These are phyloP conservation scores for Notiomystis cincta DNA, from an alignment of 2,113 vertebrate genomes.

Conservation along the genomic window DNA sequence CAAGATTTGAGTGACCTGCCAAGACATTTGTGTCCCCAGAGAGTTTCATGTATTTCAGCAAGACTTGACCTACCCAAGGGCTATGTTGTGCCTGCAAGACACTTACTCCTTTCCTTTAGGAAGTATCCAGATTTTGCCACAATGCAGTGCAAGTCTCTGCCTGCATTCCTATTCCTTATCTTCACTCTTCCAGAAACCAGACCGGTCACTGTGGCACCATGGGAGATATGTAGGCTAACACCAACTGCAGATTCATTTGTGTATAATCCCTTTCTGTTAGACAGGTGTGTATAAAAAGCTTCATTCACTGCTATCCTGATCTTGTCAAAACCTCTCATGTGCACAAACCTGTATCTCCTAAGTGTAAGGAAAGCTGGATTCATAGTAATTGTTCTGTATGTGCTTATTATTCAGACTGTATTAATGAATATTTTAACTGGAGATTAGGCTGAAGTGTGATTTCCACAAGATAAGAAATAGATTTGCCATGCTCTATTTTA, in stretches of 20 bases:
- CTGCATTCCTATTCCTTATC: conserved; percentile 13
- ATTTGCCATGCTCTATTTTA: conserved; percentile 1
- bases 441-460: conserved; percentile 31
- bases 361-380: background rate
- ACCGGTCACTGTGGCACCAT: background rate
- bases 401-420: conserved; percentile 5
- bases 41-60: background rate
- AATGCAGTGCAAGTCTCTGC: background rate
- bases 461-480: conserved; percentile 23
- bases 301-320: conserved; percentile 1
- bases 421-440: conserved; percentile 48
- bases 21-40: background rate
- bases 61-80: background rate
- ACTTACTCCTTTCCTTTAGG: background rate
- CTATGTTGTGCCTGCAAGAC: background rate
- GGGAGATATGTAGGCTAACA: background rate
- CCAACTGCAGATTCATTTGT: background rate
- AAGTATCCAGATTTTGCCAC: background rate
- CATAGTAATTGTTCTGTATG: background rate
- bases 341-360: background rate
- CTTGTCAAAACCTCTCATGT: conserved; percentile 6
- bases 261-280: conserved; percentile 5
- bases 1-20: background rate
- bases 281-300: background rate
- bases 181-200: conserved; percentile 1